These are phyloP conservation scores for Leptarthrus brevirostris DNA, from an alignment of 2,888 invertebrate species.

Conservation along the genomic window DNA sequence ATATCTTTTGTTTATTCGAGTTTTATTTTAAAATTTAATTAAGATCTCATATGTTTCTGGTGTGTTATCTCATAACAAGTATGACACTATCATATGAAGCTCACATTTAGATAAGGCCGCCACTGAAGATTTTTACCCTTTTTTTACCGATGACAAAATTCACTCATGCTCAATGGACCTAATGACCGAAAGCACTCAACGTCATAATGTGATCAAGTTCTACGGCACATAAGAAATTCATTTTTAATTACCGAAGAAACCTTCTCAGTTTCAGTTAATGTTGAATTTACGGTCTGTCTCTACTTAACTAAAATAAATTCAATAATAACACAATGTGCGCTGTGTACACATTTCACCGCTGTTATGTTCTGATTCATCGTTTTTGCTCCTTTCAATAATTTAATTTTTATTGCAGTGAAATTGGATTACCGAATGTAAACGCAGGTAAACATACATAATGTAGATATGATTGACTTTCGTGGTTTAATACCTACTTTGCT, in stretches of 20 bases:
- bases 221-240: not conserved
- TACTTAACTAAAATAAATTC: constrained; percentile 1
- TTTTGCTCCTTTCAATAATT: constrained; percentile 27
- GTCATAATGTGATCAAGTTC: constrained; percentile 19
- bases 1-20: constrained; percentile 16
- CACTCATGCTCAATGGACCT: constrained; percentile 7
- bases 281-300: constrained; percentile 10
- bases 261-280: not conserved
- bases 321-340: not conserved
- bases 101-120: constrained; percentile 1
- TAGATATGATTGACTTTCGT: not conserved
- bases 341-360: not conserved
- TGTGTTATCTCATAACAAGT: not conserved
- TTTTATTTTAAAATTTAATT: constrained; percentile 37
- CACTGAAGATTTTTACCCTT: not conserved
- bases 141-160: constrained; percentile 6
- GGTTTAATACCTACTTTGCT: not conserved
- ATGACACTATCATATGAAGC: constrained; percentile 11
- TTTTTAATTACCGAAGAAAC: constrained; percentile 18
- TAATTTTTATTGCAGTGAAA: constrained; percentile 13
- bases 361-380: constrained; percentile 12
- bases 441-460: not conserved
- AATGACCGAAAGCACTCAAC: constrained; percentile 40
- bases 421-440: not conserved
- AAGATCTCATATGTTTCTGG: constrained; percentile 24